Evolutionary conservation across 2,888 invertebrate species (phyloP), one percentile per base, ranked within the genome.

Genomic region (Drosophila rellima): DNA sequence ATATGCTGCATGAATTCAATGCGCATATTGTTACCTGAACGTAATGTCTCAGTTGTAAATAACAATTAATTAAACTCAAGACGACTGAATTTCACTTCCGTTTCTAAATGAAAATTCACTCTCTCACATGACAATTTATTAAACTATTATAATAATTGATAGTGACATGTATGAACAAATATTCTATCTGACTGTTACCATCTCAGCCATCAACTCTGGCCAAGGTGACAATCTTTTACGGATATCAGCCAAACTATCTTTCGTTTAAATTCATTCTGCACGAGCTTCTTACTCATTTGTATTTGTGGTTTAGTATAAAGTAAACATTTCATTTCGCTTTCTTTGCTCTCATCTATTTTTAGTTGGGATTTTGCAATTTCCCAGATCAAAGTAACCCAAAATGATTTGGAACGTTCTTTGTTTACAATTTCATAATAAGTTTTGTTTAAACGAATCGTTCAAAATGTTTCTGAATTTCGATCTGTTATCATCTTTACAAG

Each of bases 311-410:
- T 13, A 31, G 11, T 40, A 8, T 15, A 18, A 42, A 35, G 13
- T 33, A 50, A 37, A 44, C 59, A 44, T 33, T 11, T 65, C 10
- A 18, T 47, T 45, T 42, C 6, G 33, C 31, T 60, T 60, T 60
- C 15, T 11, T 37, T 20, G 18, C 20, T n/a, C 18, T 37, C 13
- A 35, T 26, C 31, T 51, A 42, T 37, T 48, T 65, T 54, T 33
- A 2, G 10, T 5, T 13, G 18, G 26, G 44, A 52, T 37, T 50
- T 66, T 31, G 23, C 48, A 39, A 48, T 55, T 72, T 31, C 10
- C 23, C 17, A 73, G 55, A 55, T 73, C 67, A 78, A 74, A 78
- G 18, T n/a, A 44, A 67, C 35, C 20, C 11, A 51, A 59, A 48
- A 47, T 51, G 26, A 63, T 13, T 51, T 20, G 2, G 45, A 70